A percentile compares a stretch with the other conserved stretches of the same genome.
phyloP scores from a whole-genome alignment of 2,113 vertebrate species.

The Rhinopomastus cyanomelas region DNA sequence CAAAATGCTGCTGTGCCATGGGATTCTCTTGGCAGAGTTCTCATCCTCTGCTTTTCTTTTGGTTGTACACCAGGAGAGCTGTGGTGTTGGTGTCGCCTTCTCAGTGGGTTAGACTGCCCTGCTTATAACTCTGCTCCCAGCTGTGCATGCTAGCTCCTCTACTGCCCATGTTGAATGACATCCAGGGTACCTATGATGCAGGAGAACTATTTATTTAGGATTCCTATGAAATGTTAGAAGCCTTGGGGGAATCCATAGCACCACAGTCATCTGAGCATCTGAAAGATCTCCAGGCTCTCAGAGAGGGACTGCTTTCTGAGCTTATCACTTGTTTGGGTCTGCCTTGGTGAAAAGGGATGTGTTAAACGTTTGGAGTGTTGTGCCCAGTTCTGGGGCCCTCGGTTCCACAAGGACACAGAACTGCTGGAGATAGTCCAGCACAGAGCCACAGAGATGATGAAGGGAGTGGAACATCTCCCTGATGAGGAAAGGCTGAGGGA shows the following conservation, averaged over 20 bases:
- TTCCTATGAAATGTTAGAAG: background rate
- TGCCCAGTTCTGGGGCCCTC: too few relatives aligned
- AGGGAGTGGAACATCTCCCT: too few relatives aligned
- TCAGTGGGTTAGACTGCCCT: background rate
- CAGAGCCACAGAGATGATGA: too few relatives aligned
- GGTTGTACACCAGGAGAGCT: background rate
- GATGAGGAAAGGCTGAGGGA: too few relatives aligned
- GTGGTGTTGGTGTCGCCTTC: fast-evolving
- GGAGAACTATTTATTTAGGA: background rate
- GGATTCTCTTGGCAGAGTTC: background rate
- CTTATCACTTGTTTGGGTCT: background rate
- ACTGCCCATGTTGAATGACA: background rate
- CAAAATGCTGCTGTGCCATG: fast-evolving
- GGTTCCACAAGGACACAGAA: too few relatives aligned
- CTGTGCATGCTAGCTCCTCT: fast-evolving
- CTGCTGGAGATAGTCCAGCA: too few relatives aligned
- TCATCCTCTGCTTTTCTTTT: fast-evolving
- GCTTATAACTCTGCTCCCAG: background rate
- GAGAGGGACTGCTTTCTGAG: background rate
- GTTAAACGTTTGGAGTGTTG: too few relatives aligned
- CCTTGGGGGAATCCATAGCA: background rate
- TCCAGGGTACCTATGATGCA: background rate
- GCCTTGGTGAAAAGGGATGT: background rate
- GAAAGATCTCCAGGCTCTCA: background rate
- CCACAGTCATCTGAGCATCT: background rate